Evolutionary conservation across 1,140 invertebrate species (phyloP).

Genomic region (Anagrus nilaparvatae): DNA sequence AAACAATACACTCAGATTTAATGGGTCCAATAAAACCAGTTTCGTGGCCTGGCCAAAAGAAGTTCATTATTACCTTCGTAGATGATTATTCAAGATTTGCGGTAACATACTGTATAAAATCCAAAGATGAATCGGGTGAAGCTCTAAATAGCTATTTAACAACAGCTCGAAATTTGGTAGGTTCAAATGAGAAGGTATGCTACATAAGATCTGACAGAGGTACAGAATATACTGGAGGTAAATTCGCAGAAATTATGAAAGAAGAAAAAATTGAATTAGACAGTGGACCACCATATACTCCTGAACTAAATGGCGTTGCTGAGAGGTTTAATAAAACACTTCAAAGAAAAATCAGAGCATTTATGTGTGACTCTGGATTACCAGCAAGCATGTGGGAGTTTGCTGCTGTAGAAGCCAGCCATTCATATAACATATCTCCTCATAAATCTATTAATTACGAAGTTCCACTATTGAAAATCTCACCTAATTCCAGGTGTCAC

Average conservation of each 20-base stretch:
- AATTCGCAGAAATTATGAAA: conserved; percentile 6
- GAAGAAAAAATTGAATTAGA: conserved; percentile 1
- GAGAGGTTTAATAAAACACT: conserved; percentile 18
- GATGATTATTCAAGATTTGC: no score
- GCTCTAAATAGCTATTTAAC: background rate
- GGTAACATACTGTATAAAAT: no score
- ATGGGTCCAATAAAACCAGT: no score
- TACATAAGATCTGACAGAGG: conserved; percentile 7
- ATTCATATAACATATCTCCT: conserved; percentile 20
- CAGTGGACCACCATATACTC: conserved; percentile 7
- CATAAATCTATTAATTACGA: conserved; percentile 9
- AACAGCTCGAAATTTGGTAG: conserved; percentile 4
- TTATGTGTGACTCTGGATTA: conserved; percentile 25
- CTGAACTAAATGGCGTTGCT: conserved; percentile 8
- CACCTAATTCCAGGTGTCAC: conserved; percentile 3
- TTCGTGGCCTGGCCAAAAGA: no score
- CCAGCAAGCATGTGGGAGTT: conserved; percentile 26
- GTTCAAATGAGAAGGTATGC: conserved; percentile 6
- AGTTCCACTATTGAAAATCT: conserved; percentile 2
- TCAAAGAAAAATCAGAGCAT: conserved; percentile 18
- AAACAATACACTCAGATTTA: no score
- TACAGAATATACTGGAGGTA: no score
- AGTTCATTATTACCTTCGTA: no score
- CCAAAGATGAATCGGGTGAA: no score
- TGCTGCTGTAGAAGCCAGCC: conserved; percentile 21